These are phyloP conservation scores for Xylocopa sonorina DNA, from an alignment of 1,140 invertebrate genomes.

Conservation along the genomic window DNA sequence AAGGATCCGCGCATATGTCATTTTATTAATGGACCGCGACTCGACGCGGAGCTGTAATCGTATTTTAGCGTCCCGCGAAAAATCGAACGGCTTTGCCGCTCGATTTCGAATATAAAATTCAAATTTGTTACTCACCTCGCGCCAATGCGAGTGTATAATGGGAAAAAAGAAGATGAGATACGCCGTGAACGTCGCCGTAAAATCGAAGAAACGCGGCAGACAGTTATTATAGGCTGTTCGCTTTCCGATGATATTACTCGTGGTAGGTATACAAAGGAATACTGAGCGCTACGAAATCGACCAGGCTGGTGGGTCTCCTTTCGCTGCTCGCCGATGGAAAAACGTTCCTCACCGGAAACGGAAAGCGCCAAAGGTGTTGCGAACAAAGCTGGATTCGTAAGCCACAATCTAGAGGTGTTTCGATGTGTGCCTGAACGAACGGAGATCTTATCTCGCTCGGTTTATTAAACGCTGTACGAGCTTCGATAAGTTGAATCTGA, in stretches of 20 bases:
- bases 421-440: neutral
- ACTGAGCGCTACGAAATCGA: conserved; percentile 28
- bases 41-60: neutral
- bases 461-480: no score
- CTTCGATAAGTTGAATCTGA: no score
- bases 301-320: conserved; percentile 39
- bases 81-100: neutral
- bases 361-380: neutral
- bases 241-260: conserved; percentile 39
- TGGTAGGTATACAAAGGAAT: neutral
- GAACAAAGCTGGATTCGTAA: neutral
- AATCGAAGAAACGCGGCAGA: conserved; percentile 44
- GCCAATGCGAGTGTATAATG: neutral
- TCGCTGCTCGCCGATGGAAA: neutral
- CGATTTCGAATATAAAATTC: neutral
- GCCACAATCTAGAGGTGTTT: neutral
- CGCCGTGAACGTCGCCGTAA: conserved; percentile 40
- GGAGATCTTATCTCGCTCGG: no score
- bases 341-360: neutral
- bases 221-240: conserved; percentile 56
- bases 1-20: neutral
- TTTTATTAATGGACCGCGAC: neutral
- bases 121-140: neutral
- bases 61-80: conserved; percentile 15
- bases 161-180: neutral